Evolutionary conservation across 2,113 vertebrate genomes (phyloP).

Genomic region (Notothenia coriiceps): DNA sequence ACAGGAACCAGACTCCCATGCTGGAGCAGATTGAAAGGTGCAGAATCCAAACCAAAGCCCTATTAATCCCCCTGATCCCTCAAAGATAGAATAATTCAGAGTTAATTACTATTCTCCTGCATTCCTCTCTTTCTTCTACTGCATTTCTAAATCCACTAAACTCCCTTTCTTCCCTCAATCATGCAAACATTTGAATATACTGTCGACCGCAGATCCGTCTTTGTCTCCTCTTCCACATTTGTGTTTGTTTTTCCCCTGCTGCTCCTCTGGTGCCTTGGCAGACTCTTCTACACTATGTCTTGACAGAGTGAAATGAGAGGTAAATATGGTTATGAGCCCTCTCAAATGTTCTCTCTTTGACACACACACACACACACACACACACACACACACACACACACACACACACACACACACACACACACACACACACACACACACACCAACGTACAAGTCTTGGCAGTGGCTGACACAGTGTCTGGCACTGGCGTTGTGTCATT

Average conservation of each 20-base stretch:
- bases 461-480: slow-evolving; percentile 64
- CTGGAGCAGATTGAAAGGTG: slow-evolving; percentile 70
- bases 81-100: slow-evolving; percentile 77
- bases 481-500: slow-evolving; percentile 62
- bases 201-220: slow-evolving; percentile 40
- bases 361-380: slow-evolving; percentile 28
- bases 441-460: slow-evolving; percentile 47
- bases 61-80: slow-evolving; percentile 81
- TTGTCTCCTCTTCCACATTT: slow-evolving; percentile 57
- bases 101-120: slow-evolving; percentile 75
- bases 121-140: slow-evolving; percentile 55
- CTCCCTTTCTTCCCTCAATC: slow-evolving; percentile 37
- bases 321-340: slow-evolving; percentile 63
- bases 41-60: slow-evolving; percentile 76
- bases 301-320: slow-evolving; percentile 67
- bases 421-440: too few species aligned
- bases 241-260: slow-evolving; percentile 40
- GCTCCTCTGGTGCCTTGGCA: slow-evolving; percentile 47
- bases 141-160: slow-evolving; percentile 73
- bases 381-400: too few species aligned
- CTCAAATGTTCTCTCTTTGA: slow-evolving; percentile 8
- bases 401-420: too few species aligned
- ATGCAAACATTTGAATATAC: slow-evolving; percentile 49
- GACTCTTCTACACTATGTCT: slow-evolving; percentile 41
- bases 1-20: slow-evolving; percentile 65